phyloP scores from a whole-genome alignment of 2,888 invertebrate species.

The Sicus ferrugineus region DNA sequence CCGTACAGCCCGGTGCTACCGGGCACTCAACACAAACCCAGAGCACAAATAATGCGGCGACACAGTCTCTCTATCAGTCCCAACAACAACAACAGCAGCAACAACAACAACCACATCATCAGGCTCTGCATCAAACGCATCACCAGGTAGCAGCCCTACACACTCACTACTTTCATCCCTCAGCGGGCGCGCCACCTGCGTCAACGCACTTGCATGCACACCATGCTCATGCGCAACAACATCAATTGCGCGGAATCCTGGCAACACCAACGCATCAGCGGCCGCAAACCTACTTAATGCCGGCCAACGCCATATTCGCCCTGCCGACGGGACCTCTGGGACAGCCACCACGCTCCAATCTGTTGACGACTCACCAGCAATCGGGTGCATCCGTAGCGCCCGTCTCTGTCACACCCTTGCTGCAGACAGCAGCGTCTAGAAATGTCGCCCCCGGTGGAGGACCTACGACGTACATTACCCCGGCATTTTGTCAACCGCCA shows the following conservation, averaged over 20 bases:
- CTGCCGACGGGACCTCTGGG: conserved; percentile 44
- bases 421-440: conserved; percentile 43
- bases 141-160: conserved; percentile 31
- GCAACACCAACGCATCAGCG: conserved; percentile 37
- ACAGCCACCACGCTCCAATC: conserved; percentile 48
- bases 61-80: conserved; percentile 40
- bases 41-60: conserved; percentile 27
- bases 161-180: conserved; percentile 37
- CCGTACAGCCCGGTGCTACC: conserved; percentile 35
- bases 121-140: conserved; percentile 39
- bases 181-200: conserved; percentile 40
- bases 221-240: conserved; percentile 37
- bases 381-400: conserved; percentile 39
- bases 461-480: conserved; percentile 47
- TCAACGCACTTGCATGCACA: conserved; percentile 41
- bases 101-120: conserved; percentile 44
- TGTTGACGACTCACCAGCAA: conserved; percentile 46
- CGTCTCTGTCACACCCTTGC: conserved; percentile 40
- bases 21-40: conserved; percentile 30
- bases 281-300: conserved; percentile 35
- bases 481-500: conserved; percentile 49
- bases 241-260: conserved; percentile 43
- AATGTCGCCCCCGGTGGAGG: conserved; percentile 47
- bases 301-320: conserved; percentile 41
- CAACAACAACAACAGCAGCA: conserved; percentile 43